Conservation (phyloP, 1,140 invertebrate species). For the Macrosteles quadrilineatus region DNA sequence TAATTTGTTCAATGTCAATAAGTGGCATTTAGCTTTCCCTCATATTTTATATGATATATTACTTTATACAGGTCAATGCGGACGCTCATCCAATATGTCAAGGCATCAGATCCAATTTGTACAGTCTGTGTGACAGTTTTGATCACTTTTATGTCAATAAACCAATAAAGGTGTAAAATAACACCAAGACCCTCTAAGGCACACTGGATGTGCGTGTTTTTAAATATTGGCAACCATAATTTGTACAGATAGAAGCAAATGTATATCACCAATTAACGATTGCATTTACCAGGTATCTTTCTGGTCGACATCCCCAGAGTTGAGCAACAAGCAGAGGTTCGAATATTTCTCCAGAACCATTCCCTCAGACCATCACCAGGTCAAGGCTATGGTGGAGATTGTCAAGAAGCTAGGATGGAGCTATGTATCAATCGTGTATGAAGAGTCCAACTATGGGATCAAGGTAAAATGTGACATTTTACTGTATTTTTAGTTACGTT, state of each 20-base stretch:
- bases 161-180: not conserved
- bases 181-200: not conserved
- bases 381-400: conserved; percentile 93
- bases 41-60: no score
- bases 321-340: conserved; percentile 94
- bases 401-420: conserved; percentile 84
- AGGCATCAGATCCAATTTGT: not conserved
- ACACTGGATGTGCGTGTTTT: not conserved
- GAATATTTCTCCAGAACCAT: conserved; percentile 95
- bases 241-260: not conserved
- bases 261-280: no score
- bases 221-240: not conserved
- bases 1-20: no score
- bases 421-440: conserved; percentile 94
- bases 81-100: no score
- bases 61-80: no score
- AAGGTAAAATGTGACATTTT: conserved; percentile 87
- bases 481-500: not conserved
- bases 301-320: conserved; percentile 92
- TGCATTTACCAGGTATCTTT: conserved; percentile 85
- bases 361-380: conserved; percentile 93
- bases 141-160: not conserved
- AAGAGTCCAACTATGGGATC: conserved; percentile 95
- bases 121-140: not conserved
- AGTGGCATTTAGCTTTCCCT: no score